These are phyloP conservation scores for Bos javanicus DNA, from an alignment of 2,113 vertebrate species.

Conservation along the genomic window DNA sequence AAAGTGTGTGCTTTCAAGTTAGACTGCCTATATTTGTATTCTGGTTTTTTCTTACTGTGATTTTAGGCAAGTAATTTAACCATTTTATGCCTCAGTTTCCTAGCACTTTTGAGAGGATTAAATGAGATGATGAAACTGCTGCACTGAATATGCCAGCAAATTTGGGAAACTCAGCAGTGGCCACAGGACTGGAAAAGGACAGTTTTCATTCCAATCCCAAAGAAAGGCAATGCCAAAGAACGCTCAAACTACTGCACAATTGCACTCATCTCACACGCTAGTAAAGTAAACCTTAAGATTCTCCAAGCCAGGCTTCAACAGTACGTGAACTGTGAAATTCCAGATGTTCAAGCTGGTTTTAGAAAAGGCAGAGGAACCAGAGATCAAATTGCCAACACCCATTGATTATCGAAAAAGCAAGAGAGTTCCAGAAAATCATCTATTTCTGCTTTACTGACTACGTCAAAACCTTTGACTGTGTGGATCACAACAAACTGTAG, in stretches of 20 bases:
- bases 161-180: not conserved
- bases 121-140: not conserved
- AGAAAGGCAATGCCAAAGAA: not conserved
- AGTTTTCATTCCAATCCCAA: not conserved
- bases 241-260: rapidly evolving
- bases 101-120: not conserved
- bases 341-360: not conserved
- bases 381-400: not conserved
- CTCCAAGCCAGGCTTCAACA: not conserved
- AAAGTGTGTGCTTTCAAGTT: not conserved
- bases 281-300: not conserved
- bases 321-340: not conserved
- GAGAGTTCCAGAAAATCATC: not conserved
- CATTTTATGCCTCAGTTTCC: not conserved
- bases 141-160: not conserved
- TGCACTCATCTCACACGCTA: not conserved
- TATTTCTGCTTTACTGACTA: not conserved
- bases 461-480: not conserved
- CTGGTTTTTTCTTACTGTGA: not conserved
- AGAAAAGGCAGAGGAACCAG: not conserved
- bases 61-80: not conserved
- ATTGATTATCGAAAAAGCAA: not conserved
- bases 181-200: not conserved
- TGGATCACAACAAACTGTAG: not conserved
- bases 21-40: not conserved